phyloP scores from a whole-genome alignment of 2,113 vertebrate species.

The Oreochromis tanganicae region DNA sequence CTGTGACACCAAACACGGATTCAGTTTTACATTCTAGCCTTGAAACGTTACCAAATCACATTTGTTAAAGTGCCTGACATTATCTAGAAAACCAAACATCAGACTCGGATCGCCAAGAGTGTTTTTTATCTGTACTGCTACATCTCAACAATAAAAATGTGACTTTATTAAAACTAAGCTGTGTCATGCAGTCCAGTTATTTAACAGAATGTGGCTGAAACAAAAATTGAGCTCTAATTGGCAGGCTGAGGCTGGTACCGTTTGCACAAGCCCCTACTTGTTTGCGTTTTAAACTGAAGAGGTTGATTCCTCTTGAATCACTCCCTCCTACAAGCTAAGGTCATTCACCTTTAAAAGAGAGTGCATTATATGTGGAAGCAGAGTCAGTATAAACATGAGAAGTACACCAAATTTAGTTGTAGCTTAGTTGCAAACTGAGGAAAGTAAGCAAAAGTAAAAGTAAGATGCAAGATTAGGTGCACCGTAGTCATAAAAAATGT shows the following conservation, averaged over 20 bases:
- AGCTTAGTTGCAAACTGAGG: neutral
- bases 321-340: neutral
- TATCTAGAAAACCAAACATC: neutral
- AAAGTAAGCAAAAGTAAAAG: neutral
- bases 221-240: neutral
- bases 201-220: neutral
- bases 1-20: neutral
- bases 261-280: neutral
- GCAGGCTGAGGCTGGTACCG: neutral
- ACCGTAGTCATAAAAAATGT: neutral
- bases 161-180: conserved; percentile 2
- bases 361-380: neutral
- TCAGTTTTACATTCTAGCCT: conserved; percentile 1
- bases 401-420: neutral
- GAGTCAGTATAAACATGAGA: neutral
- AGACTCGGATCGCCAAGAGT: neutral
- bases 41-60: neutral
- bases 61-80: conserved; percentile 43
- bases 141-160: conserved; percentile 53
- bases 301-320: neutral
- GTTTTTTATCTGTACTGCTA: conserved; percentile 18
- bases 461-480: neutral
- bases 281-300: neutral
- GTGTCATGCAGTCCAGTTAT: neutral
- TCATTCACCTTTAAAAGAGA: neutral